A percentile compares a stretch with the other conserved stretches of the same genome.
Evolutionary conservation across 2,888 invertebrate species (phyloP).

Genomic region (Laothoe populi): DNA sequence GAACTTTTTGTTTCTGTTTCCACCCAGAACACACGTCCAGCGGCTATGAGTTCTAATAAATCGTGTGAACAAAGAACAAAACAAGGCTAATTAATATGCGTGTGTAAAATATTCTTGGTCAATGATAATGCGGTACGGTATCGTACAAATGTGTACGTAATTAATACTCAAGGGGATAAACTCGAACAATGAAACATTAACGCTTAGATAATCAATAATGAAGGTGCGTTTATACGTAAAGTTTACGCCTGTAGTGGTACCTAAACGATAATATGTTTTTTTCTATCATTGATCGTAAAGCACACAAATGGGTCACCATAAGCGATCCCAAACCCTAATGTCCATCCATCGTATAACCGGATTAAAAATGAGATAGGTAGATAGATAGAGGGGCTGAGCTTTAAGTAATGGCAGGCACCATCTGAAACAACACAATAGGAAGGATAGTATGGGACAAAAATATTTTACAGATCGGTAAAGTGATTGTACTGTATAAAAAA

Average conservation of each 20-base stretch:
- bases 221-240: not conserved
- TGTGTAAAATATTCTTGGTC: conserved; percentile 47
- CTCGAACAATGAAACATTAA: conserved; percentile 41
- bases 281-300: no score
- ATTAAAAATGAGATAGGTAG: no score
- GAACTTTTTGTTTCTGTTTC: not conserved
- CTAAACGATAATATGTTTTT: no score
- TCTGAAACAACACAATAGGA: no score
- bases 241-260: not conserved
- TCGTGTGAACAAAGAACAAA: conserved; percentile 34
- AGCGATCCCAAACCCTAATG: no score
- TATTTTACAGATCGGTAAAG: no score
- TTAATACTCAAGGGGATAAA: conserved; percentile 43
- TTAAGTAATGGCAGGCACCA: no score
- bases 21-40: not conserved
- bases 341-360: no score
- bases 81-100: conserved; percentile 49
- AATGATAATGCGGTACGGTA: conserved; percentile 43
- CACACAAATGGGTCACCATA: no score
- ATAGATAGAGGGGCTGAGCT: no score
- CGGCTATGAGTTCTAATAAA: conserved; percentile 19
- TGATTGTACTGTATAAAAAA: no score
- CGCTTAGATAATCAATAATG: conserved; percentile 19
- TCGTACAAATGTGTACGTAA: conserved; percentile 34
- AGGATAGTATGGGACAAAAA: no score